A percentile compares a stretch with the other conserved stretches of the same genome.
These are phyloP conservation scores for Hydriomena furcata DNA, from an alignment of 2,888 invertebrate genomes.

Conservation along the genomic window DNA sequence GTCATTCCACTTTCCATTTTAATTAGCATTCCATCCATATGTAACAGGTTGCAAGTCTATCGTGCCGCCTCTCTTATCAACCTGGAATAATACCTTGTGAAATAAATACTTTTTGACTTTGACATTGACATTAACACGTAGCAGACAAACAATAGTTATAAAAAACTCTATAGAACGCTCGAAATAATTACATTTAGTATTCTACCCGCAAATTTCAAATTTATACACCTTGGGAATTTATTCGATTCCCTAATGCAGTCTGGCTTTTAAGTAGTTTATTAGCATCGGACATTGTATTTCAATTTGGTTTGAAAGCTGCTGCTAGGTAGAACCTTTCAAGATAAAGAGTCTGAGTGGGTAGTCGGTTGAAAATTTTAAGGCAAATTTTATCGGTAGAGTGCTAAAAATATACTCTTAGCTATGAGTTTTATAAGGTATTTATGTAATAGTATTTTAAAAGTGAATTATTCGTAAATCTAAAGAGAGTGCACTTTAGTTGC, in stretches of 20 bases:
- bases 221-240: slow-evolving; percentile 23
- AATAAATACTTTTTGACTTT: too few relatives aligned
- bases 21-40: too few relatives aligned
- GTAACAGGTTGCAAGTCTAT: too few relatives aligned
- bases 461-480: too few relatives aligned
- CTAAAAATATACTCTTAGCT: too few relatives aligned
- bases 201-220: slow-evolving; percentile 23
- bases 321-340: not conserved
- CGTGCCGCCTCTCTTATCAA: too few relatives aligned
- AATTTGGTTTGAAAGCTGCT: slow-evolving; percentile 22
- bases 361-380: not conserved
- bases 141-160: not conserved
- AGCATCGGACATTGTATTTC: slow-evolving; percentile 27
- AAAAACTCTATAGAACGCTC: not conserved
- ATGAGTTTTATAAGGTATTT: too few relatives aligned
- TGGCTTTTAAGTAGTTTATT: slow-evolving; percentile 28
- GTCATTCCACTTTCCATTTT: too few relatives aligned
- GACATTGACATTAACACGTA: too few relatives aligned
- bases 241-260: slow-evolving; percentile 26
- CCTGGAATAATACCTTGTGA: too few relatives aligned
- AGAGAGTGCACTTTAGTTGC: too few relatives aligned
- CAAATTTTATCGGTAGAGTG: not conserved
- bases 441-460: too few relatives aligned
- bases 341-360: not conserved
- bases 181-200: slow-evolving; percentile 28